phyloP scores from a whole-genome alignment of 2,113 vertebrate species.

The Megaceryle maxima region DNA sequence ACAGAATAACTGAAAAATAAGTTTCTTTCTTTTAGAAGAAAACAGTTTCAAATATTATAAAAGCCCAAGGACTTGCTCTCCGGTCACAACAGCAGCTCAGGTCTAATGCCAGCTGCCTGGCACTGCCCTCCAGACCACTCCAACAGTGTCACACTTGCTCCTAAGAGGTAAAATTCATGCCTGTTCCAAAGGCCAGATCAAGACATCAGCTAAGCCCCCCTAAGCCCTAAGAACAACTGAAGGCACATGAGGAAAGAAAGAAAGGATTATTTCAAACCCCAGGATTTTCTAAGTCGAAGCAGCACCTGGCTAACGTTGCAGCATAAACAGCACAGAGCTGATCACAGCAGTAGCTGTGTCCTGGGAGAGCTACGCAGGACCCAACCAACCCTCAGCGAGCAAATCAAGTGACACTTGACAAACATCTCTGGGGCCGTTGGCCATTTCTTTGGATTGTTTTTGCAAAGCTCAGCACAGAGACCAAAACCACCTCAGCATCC shows the following conservation, averaged over 20 bases:
- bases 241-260: not conserved
- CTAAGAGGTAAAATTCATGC: not conserved
- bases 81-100: not conserved
- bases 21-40: slow-evolving; percentile 4
- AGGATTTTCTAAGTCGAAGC: not conserved
- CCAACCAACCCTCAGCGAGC: not conserved
- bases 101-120: not conserved
- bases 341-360: not conserved
- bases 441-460: not conserved
- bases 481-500: not conserved
- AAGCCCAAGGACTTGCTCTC: not conserved
- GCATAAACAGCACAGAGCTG: not conserved
- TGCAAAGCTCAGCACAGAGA: not conserved
- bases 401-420: not conserved
- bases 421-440: not conserved
- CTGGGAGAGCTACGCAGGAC: not conserved
- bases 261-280: not conserved
- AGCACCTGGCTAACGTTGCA: not conserved
- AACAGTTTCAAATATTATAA: not conserved
- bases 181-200: not conserved
- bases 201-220: not conserved
- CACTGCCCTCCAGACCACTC: not conserved
- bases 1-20: slow-evolving; percentile 38
- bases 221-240: not conserved
- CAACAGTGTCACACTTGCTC: not conserved